Percentiles rank a stretch among this genome's conserved stretches.
Evolutionary conservation across 2,797 vertebrate species (phyloP).

Genomic region (Salmo trutta): DNA sequence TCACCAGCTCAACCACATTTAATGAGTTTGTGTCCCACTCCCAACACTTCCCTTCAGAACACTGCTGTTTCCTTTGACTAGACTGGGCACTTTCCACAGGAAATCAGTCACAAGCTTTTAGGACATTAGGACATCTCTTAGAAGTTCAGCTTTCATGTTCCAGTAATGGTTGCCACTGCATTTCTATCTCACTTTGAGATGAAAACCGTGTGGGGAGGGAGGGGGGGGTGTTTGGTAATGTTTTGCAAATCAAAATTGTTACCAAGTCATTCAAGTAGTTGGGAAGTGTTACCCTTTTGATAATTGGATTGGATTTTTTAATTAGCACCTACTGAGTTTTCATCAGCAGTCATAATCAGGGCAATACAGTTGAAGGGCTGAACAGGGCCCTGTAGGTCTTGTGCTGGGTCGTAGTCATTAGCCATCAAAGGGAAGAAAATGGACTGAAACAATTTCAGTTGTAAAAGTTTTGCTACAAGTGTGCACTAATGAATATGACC

Average conservation of each 20-base stretch:
- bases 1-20: slow-evolving; percentile 46
- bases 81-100: slow-evolving; percentile 16
- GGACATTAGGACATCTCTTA: slow-evolving; percentile 6
- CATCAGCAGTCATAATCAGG: background rate
- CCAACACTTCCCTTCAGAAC: slow-evolving; percentile 28
- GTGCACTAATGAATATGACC: background rate
- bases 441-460: too few species aligned
- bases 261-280: background rate
- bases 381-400: too few species aligned
- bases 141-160: slow-evolving; percentile 29
- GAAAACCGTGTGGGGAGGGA: background rate
- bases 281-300: background rate
- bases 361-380: too few species aligned
- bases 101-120: slow-evolving; percentile 28
- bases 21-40: slow-evolving; percentile 35
- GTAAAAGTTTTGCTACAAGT: too few species aligned
- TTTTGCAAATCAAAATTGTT: background rate
- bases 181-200: background rate
- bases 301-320: background rate
- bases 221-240: too few species aligned
- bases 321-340: background rate
- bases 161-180: background rate
- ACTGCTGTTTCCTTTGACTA: slow-evolving; percentile 46
- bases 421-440: too few species aligned
- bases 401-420: too few species aligned